These are phyloP conservation scores for Ectropis crepuscularia DNA, from an alignment of 2,888 invertebrate genomes.

Conservation along the genomic window DNA sequence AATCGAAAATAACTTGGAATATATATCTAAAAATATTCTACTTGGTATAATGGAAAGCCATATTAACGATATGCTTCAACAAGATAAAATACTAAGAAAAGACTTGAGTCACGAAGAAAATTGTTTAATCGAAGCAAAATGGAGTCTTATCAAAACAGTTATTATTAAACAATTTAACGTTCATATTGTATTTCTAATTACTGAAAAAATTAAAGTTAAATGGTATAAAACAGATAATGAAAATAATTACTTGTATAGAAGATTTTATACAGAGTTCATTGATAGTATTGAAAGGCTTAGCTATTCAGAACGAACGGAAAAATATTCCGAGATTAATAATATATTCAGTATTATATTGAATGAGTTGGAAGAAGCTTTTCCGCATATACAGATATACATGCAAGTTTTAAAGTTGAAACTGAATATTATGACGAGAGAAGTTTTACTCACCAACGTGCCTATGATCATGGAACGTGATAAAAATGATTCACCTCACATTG, in stretches of 20 bases:
- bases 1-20: neutral
- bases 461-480: neutral
- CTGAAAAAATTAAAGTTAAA: neutral
- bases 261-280: constrained; percentile 4
- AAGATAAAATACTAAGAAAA: neutral
- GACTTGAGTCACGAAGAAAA: neutral
- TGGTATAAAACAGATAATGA: constrained; percentile 7
- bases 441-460: neutral
- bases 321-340: neutral
- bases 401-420: constrained; percentile 1
- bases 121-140: constrained; percentile 3
- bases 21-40: neutral
- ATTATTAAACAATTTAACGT: constrained; percentile 1
- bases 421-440: constrained; percentile 6
- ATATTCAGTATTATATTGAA: neutral
- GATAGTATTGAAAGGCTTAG: neutral
- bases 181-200: constrained; percentile 1
- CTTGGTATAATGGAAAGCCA: constrained; percentile 8
- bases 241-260: constrained; percentile 10
- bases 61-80: constrained; percentile 1
- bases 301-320: neutral
- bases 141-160: constrained; percentile 10
- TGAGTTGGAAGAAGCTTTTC: constrained; percentile 5
- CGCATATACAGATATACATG: constrained; percentile 5
- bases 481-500: too few relatives aligned